A percentile compares a stretch with the other conserved stretches of the same genome.
These are phyloP conservation scores for Dromiciops gliroides DNA, from an alignment of 2,113 vertebrate genomes.

Conservation along the genomic window DNA sequence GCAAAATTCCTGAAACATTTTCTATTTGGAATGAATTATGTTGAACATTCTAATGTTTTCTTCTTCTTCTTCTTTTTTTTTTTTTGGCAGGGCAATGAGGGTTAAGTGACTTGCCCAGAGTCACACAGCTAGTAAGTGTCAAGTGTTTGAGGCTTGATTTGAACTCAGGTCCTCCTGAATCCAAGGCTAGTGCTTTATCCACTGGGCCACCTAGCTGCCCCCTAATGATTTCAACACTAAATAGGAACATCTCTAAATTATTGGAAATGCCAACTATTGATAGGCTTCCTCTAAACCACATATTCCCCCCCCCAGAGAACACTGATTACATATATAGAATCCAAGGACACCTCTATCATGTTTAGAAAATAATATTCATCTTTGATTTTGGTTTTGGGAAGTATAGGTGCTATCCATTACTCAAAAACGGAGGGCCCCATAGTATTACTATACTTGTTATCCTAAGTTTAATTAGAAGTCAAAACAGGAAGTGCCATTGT, in stretches of 20 bases:
- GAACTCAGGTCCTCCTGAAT: too few species aligned
- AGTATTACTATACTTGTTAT: slow-evolving; percentile 28
- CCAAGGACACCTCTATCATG: neutral
- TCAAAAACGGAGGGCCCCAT: slow-evolving; percentile 48
- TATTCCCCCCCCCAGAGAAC: neutral
- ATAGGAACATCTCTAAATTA: neutral
- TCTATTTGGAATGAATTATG: neutral
- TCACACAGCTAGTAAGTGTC: too few species aligned
- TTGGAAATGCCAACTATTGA: neutral
- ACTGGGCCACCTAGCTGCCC: too few species aligned
- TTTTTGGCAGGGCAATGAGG: too few species aligned
- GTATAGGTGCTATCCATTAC: neutral
- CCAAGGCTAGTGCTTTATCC: too few species aligned
- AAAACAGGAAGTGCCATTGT: slow-evolving; percentile 78
- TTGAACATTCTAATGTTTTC: neutral
- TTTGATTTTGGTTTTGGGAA: neutral
- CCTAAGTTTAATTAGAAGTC: slow-evolving; percentile 26
- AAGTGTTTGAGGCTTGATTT: too few species aligned
- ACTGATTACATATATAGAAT: neutral
- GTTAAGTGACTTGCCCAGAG: too few species aligned
- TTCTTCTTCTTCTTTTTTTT: too few species aligned
- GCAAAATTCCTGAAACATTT: neutral
- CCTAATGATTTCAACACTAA: neutral
- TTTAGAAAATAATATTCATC: neutral
- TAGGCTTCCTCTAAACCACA: neutral